A percentile compares a stretch with the other conserved stretches of the same genome.
phyloP scores from a whole-genome alignment of 2,113 vertebrate species.

The Tragulus kanchil region DNA sequence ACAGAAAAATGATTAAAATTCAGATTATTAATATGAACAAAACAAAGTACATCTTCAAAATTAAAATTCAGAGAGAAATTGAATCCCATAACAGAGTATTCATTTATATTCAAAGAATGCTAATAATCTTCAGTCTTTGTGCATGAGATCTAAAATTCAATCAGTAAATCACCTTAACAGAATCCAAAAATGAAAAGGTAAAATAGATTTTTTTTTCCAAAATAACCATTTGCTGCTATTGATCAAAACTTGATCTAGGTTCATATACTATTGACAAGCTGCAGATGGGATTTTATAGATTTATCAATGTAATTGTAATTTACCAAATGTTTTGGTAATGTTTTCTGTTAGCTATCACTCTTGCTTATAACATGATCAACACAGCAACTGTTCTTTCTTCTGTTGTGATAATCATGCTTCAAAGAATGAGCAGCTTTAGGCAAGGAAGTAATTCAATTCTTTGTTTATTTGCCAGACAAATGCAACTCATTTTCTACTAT shows the following conservation, averaged over 20 bases:
- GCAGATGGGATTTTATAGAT: conserved; percentile 43
- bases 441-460: conserved; percentile 37
- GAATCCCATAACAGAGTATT: conserved; percentile 71
- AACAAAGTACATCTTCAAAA: conserved; percentile 77
- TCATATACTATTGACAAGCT: conserved; percentile 60
- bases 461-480: conserved; percentile 60
- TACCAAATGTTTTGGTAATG: neutral
- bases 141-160: conserved; percentile 70
- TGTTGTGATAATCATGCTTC: neutral
- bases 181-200: conserved; percentile 71
- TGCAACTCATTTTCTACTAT: neutral
- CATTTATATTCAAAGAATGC: conserved; percentile 84
- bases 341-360: conserved; percentile 29
- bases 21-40: conserved; percentile 66
- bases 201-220: conserved; percentile 53
- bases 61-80: conserved; percentile 84
- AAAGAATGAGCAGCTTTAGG: conserved; percentile 41
- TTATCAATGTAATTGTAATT: conserved; percentile 32
- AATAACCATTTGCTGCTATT: conserved; percentile 71
- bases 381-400: neutral
- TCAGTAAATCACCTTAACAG: conserved; percentile 81
- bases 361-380: neutral
- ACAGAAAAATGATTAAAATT: conserved; percentile 77
- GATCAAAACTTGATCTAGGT: conserved; percentile 54
- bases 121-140: conserved; percentile 77